These are phyloP conservation scores for Pocillopora verrucosa DNA, from an alignment of 64 coral and sea anemone species.

Conservation along the genomic window DNA sequence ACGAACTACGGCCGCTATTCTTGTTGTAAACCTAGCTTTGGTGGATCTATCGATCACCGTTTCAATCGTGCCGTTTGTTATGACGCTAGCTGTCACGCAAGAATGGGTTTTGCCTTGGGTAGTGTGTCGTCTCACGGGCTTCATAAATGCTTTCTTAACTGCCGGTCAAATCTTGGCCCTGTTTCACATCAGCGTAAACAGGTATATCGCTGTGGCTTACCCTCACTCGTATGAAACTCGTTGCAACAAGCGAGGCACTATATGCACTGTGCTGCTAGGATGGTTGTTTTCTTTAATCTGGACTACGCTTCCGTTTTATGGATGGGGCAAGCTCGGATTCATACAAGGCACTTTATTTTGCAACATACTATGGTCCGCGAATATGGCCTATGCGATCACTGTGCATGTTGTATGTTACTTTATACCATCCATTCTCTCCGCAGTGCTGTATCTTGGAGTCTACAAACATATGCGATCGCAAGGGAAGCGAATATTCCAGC, in stretches of 20 bases:
- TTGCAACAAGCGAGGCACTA: conserved; percentile 64
- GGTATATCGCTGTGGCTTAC: conserved; percentile 74
- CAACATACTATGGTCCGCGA: conserved; percentile 82
- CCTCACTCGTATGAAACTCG: conserved; percentile 83
- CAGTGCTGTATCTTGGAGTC: conserved; percentile 60
- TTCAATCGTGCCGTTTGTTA: conserved; percentile 88
- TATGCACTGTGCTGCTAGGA: conserved; percentile 49
- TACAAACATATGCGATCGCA: conserved; percentile 72
- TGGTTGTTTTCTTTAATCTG: conserved; percentile 84
- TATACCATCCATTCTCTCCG: conserved; percentile 59
- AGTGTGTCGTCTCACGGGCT: conserved; percentile 73
- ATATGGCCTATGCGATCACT: conserved; percentile 68
- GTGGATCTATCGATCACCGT: conserved; percentile 76
- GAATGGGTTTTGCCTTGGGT: conserved; percentile 47
- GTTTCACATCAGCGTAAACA: conserved; percentile 88
- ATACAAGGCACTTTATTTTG: conserved; percentile 88
- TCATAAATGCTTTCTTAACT: conserved; percentile 92
- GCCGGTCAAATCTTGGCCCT: conserved; percentile 89
- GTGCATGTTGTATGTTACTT: conserved; percentile 81
- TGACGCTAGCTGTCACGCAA: conserved; percentile 53
- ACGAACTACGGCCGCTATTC: conserved; percentile 63
- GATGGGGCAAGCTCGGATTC: conserved; percentile 92
- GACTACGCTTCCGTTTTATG: conserved; percentile 85
- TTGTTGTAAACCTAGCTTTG: conserved; percentile 83
- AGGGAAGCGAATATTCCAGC: conserved; percentile 44